Percentiles rank a stretch among this genome's conserved stretches.
phyloP scores from a whole-genome alignment of 2,888 invertebrate genomes.

The Unio pictorum region DNA sequence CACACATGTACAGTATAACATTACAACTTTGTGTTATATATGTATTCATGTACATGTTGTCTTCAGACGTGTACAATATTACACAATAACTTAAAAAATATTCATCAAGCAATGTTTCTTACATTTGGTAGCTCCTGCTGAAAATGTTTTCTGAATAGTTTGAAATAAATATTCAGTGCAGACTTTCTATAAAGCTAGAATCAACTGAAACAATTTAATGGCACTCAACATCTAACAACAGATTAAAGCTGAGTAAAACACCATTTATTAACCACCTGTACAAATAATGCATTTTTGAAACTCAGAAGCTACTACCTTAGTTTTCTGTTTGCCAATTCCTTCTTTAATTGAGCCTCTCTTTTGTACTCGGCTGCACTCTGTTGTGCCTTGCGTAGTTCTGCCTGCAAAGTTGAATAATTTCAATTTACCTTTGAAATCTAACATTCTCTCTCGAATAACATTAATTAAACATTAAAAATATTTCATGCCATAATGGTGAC shows the following conservation, averaged over 20 bases:
- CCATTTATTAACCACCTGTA: background rate
- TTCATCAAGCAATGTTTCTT: no score
- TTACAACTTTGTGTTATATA: background rate
- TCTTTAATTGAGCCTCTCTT: constrained; percentile 65
- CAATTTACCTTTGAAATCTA: no score
- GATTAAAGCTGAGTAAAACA: background rate
- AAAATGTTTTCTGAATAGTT: no score
- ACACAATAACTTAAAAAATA: no score
- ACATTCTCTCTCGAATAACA: background rate
- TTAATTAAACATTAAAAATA: background rate
- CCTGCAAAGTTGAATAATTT: constrained; percentile 39
- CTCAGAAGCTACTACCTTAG: constrained; percentile 41
- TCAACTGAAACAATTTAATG: background rate
- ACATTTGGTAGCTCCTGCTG: no score
- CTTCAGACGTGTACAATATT: no score
- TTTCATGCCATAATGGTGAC: no score
- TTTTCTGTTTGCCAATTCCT: constrained; percentile 67
- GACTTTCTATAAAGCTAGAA: background rate
- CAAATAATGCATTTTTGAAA: constrained; percentile 8
- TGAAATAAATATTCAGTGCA: no score
- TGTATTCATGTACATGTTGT: background rate
- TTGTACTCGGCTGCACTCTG: constrained; percentile 63
- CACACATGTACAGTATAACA: no score
- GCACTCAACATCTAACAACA: background rate
- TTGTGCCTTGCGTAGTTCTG: constrained; percentile 66